Evolutionary conservation across 1,140 invertebrate genomes (phyloP).

Genomic region (Pomacea maculata): DNA sequence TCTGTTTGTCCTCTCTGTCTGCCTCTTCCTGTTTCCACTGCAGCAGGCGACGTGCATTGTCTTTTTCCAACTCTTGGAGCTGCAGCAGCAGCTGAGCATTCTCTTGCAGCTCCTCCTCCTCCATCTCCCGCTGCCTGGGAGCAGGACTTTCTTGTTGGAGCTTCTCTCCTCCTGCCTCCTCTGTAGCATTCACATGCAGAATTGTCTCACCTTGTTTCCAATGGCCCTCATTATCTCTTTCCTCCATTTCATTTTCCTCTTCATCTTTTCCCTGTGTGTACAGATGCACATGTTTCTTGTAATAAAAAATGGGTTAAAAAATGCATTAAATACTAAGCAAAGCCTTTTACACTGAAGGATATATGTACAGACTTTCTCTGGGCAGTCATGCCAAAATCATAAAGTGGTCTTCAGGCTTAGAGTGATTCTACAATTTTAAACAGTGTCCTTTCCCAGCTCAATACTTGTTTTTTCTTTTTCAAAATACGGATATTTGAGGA

Average conservation of each 20-base stretch:
- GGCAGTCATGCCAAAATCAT: too few relatives aligned
- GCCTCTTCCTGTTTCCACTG: constrained; percentile 29
- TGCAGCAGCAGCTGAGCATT: neutral
- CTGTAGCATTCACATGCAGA: neutral
- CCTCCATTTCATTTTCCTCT: neutral
- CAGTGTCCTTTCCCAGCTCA: neutral
- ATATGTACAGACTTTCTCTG: too few relatives aligned
- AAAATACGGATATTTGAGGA: too few relatives aligned
- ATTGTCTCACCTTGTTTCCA: neutral
- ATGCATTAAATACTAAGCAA: too few relatives aligned
- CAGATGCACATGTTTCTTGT: neutral
- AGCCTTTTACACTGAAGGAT: too few relatives aligned
- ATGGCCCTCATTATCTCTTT: neutral
- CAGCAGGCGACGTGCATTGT: constrained; percentile 3
- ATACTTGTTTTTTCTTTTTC: constrained; percentile 2
- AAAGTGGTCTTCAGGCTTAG: too few relatives aligned
- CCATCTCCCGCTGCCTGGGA: neutral
- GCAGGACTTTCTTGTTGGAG: too few relatives aligned
- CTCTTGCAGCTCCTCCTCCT: neutral
- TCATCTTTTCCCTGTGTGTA: constrained; percentile 6
- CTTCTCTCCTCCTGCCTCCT: constrained; percentile 5
- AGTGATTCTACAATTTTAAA: too few relatives aligned
- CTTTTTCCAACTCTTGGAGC: neutral
- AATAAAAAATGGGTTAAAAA: neutral
- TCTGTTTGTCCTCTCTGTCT: neutral